Evolutionary conservation across 2,797 vertebrate genomes (phyloP), one percentile per base, ranked within the genome.

Genomic region (Rhadinocentrus ornatus): DNA sequence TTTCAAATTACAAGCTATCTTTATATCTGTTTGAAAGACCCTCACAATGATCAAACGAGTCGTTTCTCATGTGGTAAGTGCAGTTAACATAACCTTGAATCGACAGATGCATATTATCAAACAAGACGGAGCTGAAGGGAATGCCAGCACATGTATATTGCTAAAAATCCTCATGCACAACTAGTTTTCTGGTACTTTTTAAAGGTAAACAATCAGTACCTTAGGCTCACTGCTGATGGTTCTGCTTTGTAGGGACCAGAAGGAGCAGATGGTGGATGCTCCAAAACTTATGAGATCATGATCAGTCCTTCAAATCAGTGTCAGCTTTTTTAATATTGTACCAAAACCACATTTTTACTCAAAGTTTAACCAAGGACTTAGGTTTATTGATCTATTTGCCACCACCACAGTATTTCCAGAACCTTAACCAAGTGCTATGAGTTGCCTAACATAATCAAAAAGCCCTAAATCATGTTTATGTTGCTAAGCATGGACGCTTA

Each of bases 381-480:
- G 35, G 55, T 68, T 54, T n/a, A 31, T 35, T 64, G 74, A 71
- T 77, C 50, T 50, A 29, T 75, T 63, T 70, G 66, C 65, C 52
- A 72, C 70, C 53, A 80, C 79, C 73, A 57, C 74, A 71, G 34
- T 44, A 70, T 78, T 78, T 80, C 71, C 74, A 78, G n/a, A 71
- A 62, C 39, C 29, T 53, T 73, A 59, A 81, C 63, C 32, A 79
- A 73, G 58, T 26, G 37, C 55, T 61, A 41, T 57, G 32, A 71
- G 60, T 75, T 67, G 58, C 62, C 66, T 71, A 44, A 62, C 35
- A 70, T 34, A 68, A 71, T 53, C 62, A 66, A 18, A 22, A 70
- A 52, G 61, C 37, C 26, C 39, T 68, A 65, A 73, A 78, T 72
- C 18, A 24, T 34, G 34, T 31, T 27, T 59, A 3, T 61, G 62